Base-by-base conservation (phyloP, 2,797 vertebrate species). In the Gastrophryne carolinensis region DNA sequence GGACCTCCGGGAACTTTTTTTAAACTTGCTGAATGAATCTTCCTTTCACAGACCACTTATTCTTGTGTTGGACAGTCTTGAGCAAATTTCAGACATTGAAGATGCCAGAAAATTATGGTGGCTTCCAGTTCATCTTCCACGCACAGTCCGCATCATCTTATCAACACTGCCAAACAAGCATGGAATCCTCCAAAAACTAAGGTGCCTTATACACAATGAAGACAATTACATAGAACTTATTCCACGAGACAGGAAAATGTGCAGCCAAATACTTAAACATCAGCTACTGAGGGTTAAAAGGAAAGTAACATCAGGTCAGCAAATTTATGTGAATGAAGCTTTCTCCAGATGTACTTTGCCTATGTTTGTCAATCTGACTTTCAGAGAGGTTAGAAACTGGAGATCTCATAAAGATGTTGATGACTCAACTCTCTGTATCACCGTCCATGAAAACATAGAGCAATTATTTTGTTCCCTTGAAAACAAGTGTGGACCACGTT, bases 301-400 rank as follows among this genome's bases (percentile, higher is more conserved):
- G 76, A 99, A 99, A 85, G 96, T 99, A 85, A 99, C 98, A 3
- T 99, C 98, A 1, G 98, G 98, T 62, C 98, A 99, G 84, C 98
- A 99, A 85, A 99, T 99, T 79, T 99, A 99, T 0, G 96, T 99
- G 74, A 99, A 99, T 66, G 95, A 98, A 52, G 98, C 97, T 0
- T 90, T 99, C 73, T 95, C 96, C 58, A 98, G 95, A 86, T 99
- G 98, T 82, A 98, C 98, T 0, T 87, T 99, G 83, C 98, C 98
- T 4, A 99, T 99, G 98, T 99, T 97, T 88, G 93, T 99, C 79
- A 99, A 99, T 81, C 90, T 99, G 81, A 98, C 98, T 80, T 99
- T 98, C 86, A 90, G 93, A 85, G 98, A 99, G 79, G 96, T 99
- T 69, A 93, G 93, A 74, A 93, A 93, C 64, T 99, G 98, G 98